These are phyloP conservation scores for Pterostichus madidus DNA, from an alignment of 2,888 invertebrate genomes.

Conservation along the genomic window DNA sequence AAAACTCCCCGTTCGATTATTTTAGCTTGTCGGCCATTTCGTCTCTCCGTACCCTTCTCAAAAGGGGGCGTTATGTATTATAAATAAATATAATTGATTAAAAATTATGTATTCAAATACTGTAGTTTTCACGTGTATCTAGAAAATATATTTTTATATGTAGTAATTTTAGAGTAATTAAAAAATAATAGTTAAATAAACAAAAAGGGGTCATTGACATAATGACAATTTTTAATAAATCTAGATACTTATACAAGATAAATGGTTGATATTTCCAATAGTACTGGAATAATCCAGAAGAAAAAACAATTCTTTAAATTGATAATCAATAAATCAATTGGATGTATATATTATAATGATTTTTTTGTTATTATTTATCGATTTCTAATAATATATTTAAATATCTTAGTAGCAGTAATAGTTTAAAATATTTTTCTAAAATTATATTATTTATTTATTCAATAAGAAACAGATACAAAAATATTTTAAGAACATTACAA, in stretches of 20 bases:
- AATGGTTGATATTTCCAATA: not conserved
- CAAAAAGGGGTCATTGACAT: constrained; percentile 46
- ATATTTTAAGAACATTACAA: constrained; percentile 3
- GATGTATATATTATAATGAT: not conserved
- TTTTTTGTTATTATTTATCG: not conserved
- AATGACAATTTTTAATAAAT: constrained; percentile 11
- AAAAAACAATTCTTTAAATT: not conserved
- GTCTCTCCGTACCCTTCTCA: constrained; percentile 56
- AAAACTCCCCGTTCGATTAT: constrained; percentile 49
- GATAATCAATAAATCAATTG: not conserved
- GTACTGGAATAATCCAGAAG: not conserved
- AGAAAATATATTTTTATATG: too few species aligned
- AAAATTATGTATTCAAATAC: not conserved
- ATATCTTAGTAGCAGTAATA: too few species aligned
- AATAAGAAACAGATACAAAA: constrained; percentile 33
- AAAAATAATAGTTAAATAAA: constrained; percentile 14
- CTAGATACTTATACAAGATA: not conserved
- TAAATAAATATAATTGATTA: constrained; percentile 28
- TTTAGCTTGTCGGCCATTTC: constrained; percentile 49
- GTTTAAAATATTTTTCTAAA: too few species aligned
- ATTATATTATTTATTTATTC: too few species aligned
- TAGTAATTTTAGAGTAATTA: not conserved
- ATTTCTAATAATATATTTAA: too few species aligned
- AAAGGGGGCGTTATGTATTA: constrained; percentile 51
- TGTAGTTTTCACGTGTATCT: too few species aligned